Conservation (phyloP, 2,113 vertebrate genomes). For the Solenodon paradoxus region DNA sequence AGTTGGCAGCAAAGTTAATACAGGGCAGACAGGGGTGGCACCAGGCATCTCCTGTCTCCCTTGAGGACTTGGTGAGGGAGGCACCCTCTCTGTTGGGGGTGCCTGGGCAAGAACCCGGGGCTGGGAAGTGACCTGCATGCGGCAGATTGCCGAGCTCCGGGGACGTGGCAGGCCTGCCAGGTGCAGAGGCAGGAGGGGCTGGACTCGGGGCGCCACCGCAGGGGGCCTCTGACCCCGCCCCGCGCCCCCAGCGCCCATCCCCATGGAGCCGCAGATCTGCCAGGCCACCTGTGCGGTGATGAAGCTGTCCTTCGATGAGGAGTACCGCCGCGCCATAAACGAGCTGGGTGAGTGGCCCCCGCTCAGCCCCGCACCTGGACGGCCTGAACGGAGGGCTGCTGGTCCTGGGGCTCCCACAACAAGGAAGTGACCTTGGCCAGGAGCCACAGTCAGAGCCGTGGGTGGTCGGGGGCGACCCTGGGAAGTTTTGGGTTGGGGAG, state of each 20-base stretch:
- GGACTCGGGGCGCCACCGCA: background rate
- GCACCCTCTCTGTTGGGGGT: background rate
- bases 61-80: background rate
- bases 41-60: too few relatives aligned
- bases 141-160: background rate
- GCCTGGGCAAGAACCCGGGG: background rate
- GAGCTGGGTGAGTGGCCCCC: conserved; percentile 88
- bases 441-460: background rate
- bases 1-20: background rate
- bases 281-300: conserved; percentile 96
- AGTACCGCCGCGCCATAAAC: conserved; percentile 96
- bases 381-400: too few relatives aligned
- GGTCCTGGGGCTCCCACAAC: background rate
- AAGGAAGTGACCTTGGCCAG: background rate
- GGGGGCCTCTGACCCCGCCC: background rate
- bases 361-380: rapidly evolving
- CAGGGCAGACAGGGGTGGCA: background rate
- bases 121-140: too few relatives aligned
- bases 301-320: conserved; percentile 98
- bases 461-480: background rate
- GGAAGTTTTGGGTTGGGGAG: background rate
- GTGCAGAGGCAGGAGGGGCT: background rate
- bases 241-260: conserved; percentile 86
- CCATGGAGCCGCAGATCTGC: conserved; percentile 96
- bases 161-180: background rate